Evolutionary conservation across 2,888 invertebrate species (phyloP).

Genomic region (Pachymerium ferrugineum): DNA sequence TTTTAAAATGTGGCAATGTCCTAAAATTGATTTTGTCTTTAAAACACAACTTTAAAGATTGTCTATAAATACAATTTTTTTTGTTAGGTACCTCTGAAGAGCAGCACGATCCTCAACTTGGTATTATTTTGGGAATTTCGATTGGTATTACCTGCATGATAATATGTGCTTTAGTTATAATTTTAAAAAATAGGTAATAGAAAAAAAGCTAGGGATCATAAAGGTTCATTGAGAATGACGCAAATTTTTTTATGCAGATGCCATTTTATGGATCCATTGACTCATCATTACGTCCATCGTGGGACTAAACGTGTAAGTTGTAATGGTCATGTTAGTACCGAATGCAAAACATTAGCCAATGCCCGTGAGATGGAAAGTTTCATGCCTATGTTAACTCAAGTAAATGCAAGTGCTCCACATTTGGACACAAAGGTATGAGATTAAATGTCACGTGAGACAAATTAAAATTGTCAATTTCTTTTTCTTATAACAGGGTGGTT

Average conservation of each 20-base stretch:
- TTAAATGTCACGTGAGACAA: neutral
- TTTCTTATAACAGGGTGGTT: conserved; percentile 33
- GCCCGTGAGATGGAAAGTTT: conserved; percentile 47
- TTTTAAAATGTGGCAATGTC: too few species aligned
- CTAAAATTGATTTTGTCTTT: too few species aligned
- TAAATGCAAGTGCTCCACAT: conserved; percentile 45
- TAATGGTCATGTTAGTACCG: conserved; percentile 34
- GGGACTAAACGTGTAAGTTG: conserved; percentile 38
- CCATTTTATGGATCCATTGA: conserved; percentile 29
- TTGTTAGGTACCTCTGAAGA: conserved; percentile 10
- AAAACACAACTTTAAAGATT: neutral
- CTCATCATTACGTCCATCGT: conserved; percentile 36
- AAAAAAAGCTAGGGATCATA: neutral
- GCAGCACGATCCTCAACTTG: conserved; percentile 39
- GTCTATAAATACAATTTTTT: neutral
- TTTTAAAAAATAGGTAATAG: conserved; percentile 43
- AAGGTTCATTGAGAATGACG: too few species aligned
- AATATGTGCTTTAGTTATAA: conserved; percentile 44
- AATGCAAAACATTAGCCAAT: conserved; percentile 37
- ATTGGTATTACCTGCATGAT: conserved; percentile 45
- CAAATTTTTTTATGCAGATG: conserved; percentile 31
- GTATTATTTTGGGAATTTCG: conserved; percentile 45
- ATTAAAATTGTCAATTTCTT: neutral
- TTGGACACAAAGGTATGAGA: conserved; percentile 57
- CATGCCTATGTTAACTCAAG: conserved; percentile 42